Conservation (phyloP, 1,140 invertebrate genomes). For the Plodia interpunctella region DNA sequence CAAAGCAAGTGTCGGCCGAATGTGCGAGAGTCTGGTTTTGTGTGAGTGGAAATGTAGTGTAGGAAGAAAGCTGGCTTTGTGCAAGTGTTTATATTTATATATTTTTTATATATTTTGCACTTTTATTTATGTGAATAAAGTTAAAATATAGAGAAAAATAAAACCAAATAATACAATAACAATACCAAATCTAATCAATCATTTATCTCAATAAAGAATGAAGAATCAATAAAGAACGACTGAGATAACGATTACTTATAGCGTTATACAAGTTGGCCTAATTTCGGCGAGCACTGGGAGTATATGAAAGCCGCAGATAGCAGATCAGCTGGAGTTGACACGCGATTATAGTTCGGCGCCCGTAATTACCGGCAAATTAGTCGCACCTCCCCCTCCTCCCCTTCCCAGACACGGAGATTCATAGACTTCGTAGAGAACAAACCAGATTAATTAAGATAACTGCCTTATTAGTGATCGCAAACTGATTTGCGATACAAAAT, state of each 20-base stretch:
- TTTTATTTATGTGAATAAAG: too few relatives aligned
- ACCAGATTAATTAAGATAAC: too few relatives aligned
- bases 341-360: constrained; percentile 6
- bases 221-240: too few relatives aligned
- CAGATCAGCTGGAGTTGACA: not conserved
- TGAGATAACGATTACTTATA: not conserved
- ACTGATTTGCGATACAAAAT: too few relatives aligned
- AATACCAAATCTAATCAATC: too few relatives aligned
- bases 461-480: too few relatives aligned
- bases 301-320: not conserved
- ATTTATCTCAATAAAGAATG: too few relatives aligned
- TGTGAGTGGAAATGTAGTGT: not conserved
- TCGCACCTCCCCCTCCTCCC: not conserved
- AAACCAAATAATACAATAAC: too few relatives aligned
- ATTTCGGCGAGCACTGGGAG: not conserved
- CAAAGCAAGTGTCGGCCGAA: not conserved
- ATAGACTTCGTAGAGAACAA: not conserved
- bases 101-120: too few relatives aligned
- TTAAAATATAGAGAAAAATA: too few relatives aligned
- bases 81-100: not conserved
- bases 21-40: not conserved
- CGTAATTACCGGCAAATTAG: constrained; percentile 2
- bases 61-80: not conserved
- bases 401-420: not conserved
- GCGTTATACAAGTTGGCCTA: not conserved